Evolutionary conservation across 2,113 vertebrate species (phyloP), one percentile per base, ranked within the genome.

Genomic region (Abramis brama): DNA sequence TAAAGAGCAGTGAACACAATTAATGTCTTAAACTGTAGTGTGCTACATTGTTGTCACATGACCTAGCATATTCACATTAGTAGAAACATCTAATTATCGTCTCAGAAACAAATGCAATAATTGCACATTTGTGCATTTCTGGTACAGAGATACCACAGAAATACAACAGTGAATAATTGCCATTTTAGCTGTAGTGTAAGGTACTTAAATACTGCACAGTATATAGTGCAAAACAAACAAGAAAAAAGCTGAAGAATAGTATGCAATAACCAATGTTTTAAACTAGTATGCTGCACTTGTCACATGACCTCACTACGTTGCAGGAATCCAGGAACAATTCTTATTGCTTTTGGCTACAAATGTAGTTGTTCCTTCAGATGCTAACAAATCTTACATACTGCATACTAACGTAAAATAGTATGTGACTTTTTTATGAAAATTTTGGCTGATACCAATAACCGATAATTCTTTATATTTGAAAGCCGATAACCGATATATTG

Each of bases 71-170:
- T 43, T 43, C 21, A 71, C 68, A 71, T 43, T 71, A 21, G 68
- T 21, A 43, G 68, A 71, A 43, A 36, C 19, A 23, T 71, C 4
- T 19, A 71, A 71, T 71, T 39, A 71, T 71, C 68, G 12, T 71
- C 68, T 71, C 19, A 71, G 19, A 71, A 71, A 71, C 39, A 71
- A 39, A 71, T 71, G 36, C 33, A 71, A 39, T 71, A 71, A 71
- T 71, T 39, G 30, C 33, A 39, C 68, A 71, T 39, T 71, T 71
- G 68, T 71, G 66, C 17, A 36, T 68, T 30, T 17, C 30, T 33
- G 33, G 66, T 70, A 11, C 17, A 11, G 17, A 2, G 36, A 70
- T 70, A 39, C 66, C 66, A 39, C 66, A 21, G 17, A 19, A 70
- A 70, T 70, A 21, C 66, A 27, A 23, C 68, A 71, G 9, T 27